Conservation (phyloP, 2,797 vertebrate genomes). For the Sphenodon punctatus region DNA sequence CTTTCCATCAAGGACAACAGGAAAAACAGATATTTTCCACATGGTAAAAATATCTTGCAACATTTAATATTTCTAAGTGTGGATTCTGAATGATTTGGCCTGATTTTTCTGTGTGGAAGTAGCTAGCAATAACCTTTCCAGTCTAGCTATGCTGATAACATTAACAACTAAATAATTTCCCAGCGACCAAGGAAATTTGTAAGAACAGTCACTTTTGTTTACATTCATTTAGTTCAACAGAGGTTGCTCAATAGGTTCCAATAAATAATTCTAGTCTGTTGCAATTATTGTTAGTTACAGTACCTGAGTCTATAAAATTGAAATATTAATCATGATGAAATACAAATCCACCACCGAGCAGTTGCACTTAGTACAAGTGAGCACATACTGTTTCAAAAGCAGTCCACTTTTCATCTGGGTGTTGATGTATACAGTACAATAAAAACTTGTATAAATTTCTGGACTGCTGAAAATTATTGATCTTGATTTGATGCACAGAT, state of each 20-base stretch:
- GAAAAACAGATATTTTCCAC: no score
- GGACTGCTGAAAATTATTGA: no score
- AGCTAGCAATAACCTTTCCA: no score
- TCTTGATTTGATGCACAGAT: no score
- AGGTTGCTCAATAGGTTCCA: neutral
- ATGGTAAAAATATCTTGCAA: no score
- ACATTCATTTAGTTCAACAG: neutral
- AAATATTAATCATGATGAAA: slow-evolving; percentile 36
- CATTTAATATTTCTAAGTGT: no score
- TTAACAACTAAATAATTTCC: neutral
- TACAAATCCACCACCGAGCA: neutral
- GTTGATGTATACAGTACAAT: neutral
- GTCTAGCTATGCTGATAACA: no score
- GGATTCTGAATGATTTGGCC: no score
- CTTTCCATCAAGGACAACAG: no score
- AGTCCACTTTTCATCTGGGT: neutral
- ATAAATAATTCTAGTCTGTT: slow-evolving; percentile 9
- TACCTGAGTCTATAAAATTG: slow-evolving; percentile 34
- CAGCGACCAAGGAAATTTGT: neutral
- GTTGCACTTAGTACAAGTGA: slow-evolving; percentile 2
- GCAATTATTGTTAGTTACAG: slow-evolving; percentile 19
- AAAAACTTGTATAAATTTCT: neutral
- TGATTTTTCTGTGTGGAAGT: no score
- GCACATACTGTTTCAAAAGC: slow-evolving; percentile 7
- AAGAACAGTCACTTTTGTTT: neutral